Conservation (phyloP, 2,888 invertebrate species). For the Sericinus montela region DNA sequence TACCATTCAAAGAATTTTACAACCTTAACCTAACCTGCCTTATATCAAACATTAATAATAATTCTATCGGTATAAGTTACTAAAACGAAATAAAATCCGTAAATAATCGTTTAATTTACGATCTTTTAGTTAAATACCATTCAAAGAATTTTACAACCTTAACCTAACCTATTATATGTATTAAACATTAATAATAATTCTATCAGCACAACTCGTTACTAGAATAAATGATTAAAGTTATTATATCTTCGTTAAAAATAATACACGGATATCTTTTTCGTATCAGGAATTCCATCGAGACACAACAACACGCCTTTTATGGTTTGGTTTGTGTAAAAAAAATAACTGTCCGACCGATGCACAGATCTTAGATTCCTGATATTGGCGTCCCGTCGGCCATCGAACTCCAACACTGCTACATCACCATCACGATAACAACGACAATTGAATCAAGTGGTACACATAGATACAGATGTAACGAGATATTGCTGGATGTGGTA, state of each 20-base stretch:
- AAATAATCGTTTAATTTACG: no score
- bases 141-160: not conserved
- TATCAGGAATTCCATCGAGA: slow-evolving; percentile 8
- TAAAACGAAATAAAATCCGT: no score
- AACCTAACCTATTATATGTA: not conserved
- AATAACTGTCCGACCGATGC: slow-evolving; percentile 6
- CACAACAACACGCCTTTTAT: slow-evolving; percentile 13
- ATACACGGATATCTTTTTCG: slow-evolving; percentile 3
- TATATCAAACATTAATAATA: not conserved
- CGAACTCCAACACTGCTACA: slow-evolving; percentile 43
- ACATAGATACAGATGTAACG: slow-evolving; percentile 23
- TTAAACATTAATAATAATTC: not conserved
- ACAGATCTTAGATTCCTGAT: slow-evolving; percentile 27
- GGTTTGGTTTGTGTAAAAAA: slow-evolving; percentile 7
- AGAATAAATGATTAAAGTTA: not conserved
- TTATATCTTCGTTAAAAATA: not conserved
- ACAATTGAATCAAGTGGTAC: slow-evolving; percentile 53
- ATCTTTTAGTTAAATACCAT: no score
- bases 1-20: not conserved
- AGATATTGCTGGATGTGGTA: slow-evolving; percentile 11
- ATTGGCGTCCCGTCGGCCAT: slow-evolving; percentile 39
- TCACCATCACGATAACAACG: slow-evolving; percentile 48
- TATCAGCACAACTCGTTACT: not conserved
- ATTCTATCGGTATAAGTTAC: not conserved
- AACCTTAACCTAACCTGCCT: not conserved